Evolutionary conservation across 2,888 invertebrate species (phyloP).

Genomic region (Erannis defoliaria): DNA sequence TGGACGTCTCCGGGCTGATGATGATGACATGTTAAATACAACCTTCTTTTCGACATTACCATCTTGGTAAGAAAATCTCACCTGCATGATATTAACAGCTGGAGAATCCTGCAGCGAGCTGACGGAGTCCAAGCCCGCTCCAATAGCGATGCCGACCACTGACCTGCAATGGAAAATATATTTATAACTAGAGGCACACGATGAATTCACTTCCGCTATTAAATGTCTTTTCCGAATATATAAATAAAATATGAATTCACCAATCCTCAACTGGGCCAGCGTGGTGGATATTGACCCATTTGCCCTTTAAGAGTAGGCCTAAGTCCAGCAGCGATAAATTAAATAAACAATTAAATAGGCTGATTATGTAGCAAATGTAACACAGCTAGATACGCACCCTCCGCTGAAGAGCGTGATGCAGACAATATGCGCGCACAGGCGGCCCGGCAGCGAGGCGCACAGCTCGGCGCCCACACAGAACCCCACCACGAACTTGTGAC

Average conservation of each 20-base stretch:
- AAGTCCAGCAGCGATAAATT: too few relatives aligned
- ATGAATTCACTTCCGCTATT: too few relatives aligned
- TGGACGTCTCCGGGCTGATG: too few relatives aligned
- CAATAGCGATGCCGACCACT: conserved; percentile 88
- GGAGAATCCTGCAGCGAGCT: conserved; percentile 75
- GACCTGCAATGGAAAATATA: conserved; percentile 63
- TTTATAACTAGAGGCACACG: background rate
- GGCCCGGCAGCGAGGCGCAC: conserved; percentile 77
- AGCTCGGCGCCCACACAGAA: conserved; percentile 93
- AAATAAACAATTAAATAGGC: too few relatives aligned
- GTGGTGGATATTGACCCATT: too few relatives aligned
- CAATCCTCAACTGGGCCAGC: too few relatives aligned
- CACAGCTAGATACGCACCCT: conserved; percentile 63
- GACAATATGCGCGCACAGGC: conserved; percentile 81
- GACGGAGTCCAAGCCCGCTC: conserved; percentile 87
- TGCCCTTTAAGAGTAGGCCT: too few relatives aligned
- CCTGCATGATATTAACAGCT: conserved; percentile 88
- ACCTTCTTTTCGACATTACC: too few relatives aligned
- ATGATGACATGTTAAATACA: too few relatives aligned
- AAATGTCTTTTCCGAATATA: too few relatives aligned
- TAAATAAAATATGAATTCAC: too few relatives aligned
- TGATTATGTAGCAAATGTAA: too few relatives aligned
- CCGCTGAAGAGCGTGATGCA: conserved; percentile 89
- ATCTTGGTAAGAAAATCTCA: conserved; percentile 48
- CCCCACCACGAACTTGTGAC: conserved; percentile 93